These are phyloP conservation scores for Tyria jacobaeae DNA, from an alignment of 2,888 invertebrate species.

Conservation along the genomic window DNA sequence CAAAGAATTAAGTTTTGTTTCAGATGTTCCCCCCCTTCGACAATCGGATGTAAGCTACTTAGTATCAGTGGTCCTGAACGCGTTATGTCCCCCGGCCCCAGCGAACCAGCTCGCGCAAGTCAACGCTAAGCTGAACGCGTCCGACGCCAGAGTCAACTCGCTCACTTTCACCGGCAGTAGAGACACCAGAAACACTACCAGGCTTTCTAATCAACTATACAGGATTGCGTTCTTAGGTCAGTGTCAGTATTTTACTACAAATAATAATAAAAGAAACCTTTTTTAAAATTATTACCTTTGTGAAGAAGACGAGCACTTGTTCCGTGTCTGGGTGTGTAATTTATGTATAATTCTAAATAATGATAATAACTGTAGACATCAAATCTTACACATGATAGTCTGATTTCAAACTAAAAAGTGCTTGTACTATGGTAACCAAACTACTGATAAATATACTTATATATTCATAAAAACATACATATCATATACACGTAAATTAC, in stretches of 20 bases:
- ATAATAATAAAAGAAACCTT: neutral
- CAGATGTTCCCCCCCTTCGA: constrained; percentile 95
- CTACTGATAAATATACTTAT: too few relatives aligned
- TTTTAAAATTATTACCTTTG: too few relatives aligned
- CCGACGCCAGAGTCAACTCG: constrained; percentile 92
- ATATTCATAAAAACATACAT: too few relatives aligned
- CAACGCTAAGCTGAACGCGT: constrained; percentile 89
- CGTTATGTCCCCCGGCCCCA: constrained; percentile 88
- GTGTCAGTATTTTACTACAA: constrained; percentile 5
- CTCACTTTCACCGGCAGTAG: constrained; percentile 93
- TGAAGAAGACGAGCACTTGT: too few relatives aligned
- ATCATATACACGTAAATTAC: too few relatives aligned
- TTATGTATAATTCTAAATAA: too few relatives aligned
- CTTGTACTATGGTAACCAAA: too few relatives aligned
- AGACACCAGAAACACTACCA: constrained; percentile 92
- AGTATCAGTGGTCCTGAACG: constrained; percentile 95
- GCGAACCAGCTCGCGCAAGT: constrained; percentile 91
- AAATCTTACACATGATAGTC: too few relatives aligned
- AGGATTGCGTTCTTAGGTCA: constrained; percentile 93
- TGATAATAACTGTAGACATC: too few relatives aligned
- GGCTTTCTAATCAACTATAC: constrained; percentile 92
- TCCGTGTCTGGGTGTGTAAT: too few relatives aligned
- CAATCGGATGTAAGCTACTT: constrained; percentile 96
- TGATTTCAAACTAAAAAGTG: too few relatives aligned
- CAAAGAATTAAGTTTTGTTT: constrained; percentile 54